Evolutionary conservation across 2,797 vertebrate genomes (phyloP).

Genomic region (Acanthiza pusilla): DNA sequence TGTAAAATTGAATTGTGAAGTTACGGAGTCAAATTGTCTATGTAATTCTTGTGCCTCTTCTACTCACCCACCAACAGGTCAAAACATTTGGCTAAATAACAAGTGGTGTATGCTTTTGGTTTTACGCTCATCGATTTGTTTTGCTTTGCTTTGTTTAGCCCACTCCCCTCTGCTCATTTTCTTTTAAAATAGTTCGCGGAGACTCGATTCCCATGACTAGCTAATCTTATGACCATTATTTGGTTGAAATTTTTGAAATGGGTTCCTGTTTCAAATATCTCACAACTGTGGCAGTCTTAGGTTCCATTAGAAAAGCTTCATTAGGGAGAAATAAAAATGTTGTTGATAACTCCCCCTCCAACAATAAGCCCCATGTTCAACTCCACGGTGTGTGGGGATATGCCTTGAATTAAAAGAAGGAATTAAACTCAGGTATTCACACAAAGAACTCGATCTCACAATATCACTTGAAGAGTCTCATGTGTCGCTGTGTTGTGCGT

Average conservation of each 20-base stretch:
- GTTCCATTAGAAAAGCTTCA: conserved; percentile 47
- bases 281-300: conserved; percentile 22
- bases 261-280: conserved; percentile 30
- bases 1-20: background rate
- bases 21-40: background rate
- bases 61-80: background rate
- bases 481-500: background rate
- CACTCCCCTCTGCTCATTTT: background rate
- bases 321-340: conserved; percentile 66
- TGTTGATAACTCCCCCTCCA: background rate
- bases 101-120: background rate
- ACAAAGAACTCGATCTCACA: background rate
- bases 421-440: background rate
- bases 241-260: conserved; percentile 34
- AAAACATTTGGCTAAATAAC: background rate
- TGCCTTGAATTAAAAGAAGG: background rate
- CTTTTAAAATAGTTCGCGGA: conserved; percentile 10
- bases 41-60: background rate
- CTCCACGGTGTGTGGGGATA: rapidly evolving
- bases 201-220: conserved; percentile 35
- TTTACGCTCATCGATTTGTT: conserved; percentile 45
- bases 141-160: conserved; percentile 30
- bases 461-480: background rate
- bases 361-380: background rate
- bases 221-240: conserved; percentile 54